Percentiles rank a stretch among this genome's conserved stretches.
Conservation (phyloP, 2,888 invertebrate genomes). For the Choristoneura rosaceana region DNA sequence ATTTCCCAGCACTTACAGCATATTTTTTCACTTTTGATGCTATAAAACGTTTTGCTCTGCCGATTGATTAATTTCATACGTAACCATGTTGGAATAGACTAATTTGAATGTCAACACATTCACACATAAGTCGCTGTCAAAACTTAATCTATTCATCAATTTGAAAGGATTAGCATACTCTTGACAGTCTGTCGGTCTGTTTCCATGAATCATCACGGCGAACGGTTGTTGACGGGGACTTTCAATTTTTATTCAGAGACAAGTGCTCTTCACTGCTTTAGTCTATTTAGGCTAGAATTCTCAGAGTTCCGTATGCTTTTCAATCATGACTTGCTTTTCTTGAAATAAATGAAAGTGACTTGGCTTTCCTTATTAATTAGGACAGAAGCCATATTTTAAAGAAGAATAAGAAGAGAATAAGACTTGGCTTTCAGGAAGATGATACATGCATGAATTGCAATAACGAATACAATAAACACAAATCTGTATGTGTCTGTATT, state of each 20-base stretch:
- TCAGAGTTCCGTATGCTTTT: constrained; percentile 19
- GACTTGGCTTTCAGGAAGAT: neutral
- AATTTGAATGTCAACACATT: constrained; percentile 42
- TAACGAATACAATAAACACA: neutral
- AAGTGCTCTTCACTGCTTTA: constrained; percentile 20
- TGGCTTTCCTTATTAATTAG: too few relatives aligned
- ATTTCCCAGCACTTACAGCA: neutral
- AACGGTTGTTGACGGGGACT: constrained; percentile 37
- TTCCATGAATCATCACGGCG: constrained; percentile 36
- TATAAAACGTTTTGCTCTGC: neutral
- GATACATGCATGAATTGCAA: neutral
- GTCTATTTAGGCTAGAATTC: constrained; percentile 11
- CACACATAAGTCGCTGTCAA: constrained; percentile 40
- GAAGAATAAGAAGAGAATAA: too few relatives aligned
- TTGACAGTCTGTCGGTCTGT: constrained; percentile 23
- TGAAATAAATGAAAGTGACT: neutral
- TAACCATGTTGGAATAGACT: constrained; percentile 31
- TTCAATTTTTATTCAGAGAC: constrained; percentile 40
- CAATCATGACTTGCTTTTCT: constrained; percentile 12
- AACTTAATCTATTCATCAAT: constrained; percentile 35
- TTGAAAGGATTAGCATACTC: constrained; percentile 35
- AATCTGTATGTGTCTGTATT: too few relatives aligned
- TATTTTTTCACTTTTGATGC: neutral
- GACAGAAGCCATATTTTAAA: too few relatives aligned
- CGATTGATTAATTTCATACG: constrained; percentile 33